Evolutionary conservation across 2,797 vertebrate species (phyloP).

Genomic region (Moxostoma hubbsi): DNA sequence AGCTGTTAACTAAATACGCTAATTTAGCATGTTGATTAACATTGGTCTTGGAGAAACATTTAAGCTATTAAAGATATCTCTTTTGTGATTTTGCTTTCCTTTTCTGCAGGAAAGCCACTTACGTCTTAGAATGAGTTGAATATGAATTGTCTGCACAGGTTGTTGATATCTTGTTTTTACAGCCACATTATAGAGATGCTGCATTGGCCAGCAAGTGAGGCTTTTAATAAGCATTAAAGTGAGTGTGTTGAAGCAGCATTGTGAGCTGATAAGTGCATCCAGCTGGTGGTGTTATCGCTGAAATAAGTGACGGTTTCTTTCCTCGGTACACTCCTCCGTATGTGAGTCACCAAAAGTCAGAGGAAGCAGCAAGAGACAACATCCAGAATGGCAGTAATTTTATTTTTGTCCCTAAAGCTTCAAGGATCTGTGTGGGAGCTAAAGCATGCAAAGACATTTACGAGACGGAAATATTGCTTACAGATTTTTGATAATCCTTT

Average conservation of each 20-base stretch:
- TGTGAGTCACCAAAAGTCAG: conserved; percentile 66
- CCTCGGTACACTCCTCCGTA: conserved; percentile 40
- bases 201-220: conserved; percentile 1
- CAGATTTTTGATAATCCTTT: conserved; percentile 20
- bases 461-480: not conserved
- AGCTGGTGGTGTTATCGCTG: conserved; percentile 51
- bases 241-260: conserved; percentile 16
- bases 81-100: not conserved
- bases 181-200: not conserved
- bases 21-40: too few species aligned
- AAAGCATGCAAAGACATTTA: conserved; percentile 39
- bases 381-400: conserved; percentile 65
- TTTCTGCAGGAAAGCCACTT: not conserved
- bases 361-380: conserved; percentile 59
- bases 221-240: conserved; percentile 38
- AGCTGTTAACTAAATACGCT: too few species aligned
- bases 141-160: not conserved
- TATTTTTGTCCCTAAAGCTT: conserved; percentile 61
- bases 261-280: conserved; percentile 29
- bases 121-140: not conserved
- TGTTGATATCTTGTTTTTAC: conserved; percentile 10
- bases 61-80: not conserved
- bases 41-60: not conserved
- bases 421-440: conserved; percentile 43
- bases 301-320: conserved; percentile 51